A percentile compares a stretch with the other conserved stretches of the same genome.
These are phyloP conservation scores for Rallus crepitans DNA, from an alignment of 2,797 vertebrate species.

Conservation along the genomic window DNA sequence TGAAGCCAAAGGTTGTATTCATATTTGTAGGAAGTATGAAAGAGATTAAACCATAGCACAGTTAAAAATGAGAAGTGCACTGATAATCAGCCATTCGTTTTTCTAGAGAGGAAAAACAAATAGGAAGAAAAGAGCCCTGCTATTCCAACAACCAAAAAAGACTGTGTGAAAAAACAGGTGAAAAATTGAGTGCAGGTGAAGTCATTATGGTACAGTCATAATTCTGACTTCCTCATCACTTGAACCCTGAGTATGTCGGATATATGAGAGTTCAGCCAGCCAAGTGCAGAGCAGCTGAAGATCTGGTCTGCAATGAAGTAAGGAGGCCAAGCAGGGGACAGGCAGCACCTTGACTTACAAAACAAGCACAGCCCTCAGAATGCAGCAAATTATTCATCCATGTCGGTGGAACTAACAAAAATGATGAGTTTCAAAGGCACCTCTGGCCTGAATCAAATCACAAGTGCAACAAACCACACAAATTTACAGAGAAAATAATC, in stretches of 20 bases:
- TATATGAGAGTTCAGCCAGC: neutral
- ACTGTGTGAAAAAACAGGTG: neutral
- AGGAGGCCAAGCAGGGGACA: neutral
- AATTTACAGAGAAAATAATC: neutral
- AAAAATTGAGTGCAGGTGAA: neutral
- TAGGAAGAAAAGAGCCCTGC: neutral
- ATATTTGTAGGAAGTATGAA: neutral
- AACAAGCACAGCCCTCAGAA: neutral
- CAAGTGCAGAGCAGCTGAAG: neutral
- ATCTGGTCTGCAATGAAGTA: neutral
- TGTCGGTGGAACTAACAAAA: neutral
- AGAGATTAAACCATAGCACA: neutral
- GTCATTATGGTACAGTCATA: neutral
- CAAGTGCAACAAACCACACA: neutral
- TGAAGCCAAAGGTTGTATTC: neutral
- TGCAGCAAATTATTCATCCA: neutral
- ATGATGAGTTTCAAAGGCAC: neutral
- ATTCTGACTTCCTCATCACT: neutral
- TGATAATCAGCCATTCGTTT: neutral
- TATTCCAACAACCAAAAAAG: neutral
- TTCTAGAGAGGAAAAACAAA: neutral
- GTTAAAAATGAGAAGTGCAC: neutral
- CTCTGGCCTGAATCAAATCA: neutral
- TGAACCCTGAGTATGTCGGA: neutral
- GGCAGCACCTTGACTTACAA: neutral